Evolutionary conservation across 2,113 vertebrate species (phyloP).

Genomic region (Semnornis frantzii): DNA sequence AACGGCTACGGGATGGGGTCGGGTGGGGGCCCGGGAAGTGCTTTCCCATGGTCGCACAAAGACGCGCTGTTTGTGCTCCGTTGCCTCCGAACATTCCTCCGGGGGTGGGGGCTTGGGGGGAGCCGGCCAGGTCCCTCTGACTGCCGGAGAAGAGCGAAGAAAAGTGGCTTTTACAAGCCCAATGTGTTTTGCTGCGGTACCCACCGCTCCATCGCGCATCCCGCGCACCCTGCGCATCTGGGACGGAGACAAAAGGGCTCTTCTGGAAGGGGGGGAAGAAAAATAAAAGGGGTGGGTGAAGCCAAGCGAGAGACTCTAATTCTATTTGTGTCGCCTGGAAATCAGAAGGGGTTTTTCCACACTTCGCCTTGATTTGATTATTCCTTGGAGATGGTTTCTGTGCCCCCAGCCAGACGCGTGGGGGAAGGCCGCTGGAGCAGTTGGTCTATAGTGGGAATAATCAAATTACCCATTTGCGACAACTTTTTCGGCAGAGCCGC

Average conservation of each 20-base stretch:
- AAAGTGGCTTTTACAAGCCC: slow-evolving; percentile 71
- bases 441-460: slow-evolving; percentile 97
- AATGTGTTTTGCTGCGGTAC: slow-evolving; percentile 15
- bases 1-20: slow-evolving; percentile 71
- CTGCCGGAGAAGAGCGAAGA: slow-evolving; percentile 61
- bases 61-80: slow-evolving; percentile 90
- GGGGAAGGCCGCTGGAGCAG: slow-evolving; percentile 93
- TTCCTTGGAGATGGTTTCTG: slow-evolving; percentile 89
- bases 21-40: slow-evolving; percentile 82
- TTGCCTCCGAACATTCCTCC: slow-evolving; percentile 87
- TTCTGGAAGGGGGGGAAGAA: slow-evolving; percentile 66
- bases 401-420: slow-evolving; percentile 92
- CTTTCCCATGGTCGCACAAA: slow-evolving; percentile 87
- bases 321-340: slow-evolving; percentile 96
- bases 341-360: slow-evolving; percentile 95
- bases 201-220: neutral
- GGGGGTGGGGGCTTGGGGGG: slow-evolving; percentile 74
- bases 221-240: slow-evolving; percentile 72
- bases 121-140: slow-evolving; percentile 7
- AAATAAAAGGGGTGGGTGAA: neutral
- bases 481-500: slow-evolving; percentile 88
- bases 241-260: slow-evolving; percentile 82
- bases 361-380: slow-evolving; percentile 99
- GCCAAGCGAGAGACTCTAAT: slow-evolving; percentile 87
- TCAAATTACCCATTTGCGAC: slow-evolving; percentile 98